phyloP scores from a whole-genome alignment of 1,140 invertebrate genomes.

The Drosophila cardini region DNA sequence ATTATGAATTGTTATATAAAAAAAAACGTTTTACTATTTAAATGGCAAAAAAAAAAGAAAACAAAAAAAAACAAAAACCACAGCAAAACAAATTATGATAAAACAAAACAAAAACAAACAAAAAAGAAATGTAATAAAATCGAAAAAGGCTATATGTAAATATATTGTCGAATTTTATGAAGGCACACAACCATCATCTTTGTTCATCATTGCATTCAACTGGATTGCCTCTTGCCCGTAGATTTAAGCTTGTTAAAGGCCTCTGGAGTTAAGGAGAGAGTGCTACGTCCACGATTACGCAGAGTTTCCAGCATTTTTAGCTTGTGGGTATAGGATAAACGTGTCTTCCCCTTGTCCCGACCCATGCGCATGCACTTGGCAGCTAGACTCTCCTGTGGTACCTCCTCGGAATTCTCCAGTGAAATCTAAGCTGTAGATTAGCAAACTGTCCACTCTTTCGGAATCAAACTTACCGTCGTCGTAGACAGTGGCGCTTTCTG shows the following conservation, averaged over 20 bases:
- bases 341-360: slow-evolving; percentile 1
- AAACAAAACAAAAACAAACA: slow-evolving; percentile 53
- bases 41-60: slow-evolving; percentile 66
- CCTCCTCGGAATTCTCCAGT: background rate
- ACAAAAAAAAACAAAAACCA: slow-evolving; percentile 56
- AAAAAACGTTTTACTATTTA: slow-evolving; percentile 74
- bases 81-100: slow-evolving; percentile 57
- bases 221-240: background rate
- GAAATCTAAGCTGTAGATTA: background rate
- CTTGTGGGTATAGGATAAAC: slow-evolving; percentile 19
- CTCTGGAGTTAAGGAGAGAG: slow-evolving; percentile 42
- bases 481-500: background rate
- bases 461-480: background rate
- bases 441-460: too few relatives aligned
- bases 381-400: background rate
- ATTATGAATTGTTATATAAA: slow-evolving; percentile 83
- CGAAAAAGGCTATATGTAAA: slow-evolving; percentile 65
- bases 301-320: slow-evolving; percentile 41
- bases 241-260: slow-evolving; percentile 32
- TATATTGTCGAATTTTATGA: slow-evolving; percentile 41
- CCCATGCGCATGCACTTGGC: slow-evolving; percentile 25
- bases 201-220: slow-evolving; percentile 10
- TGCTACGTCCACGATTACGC: slow-evolving; percentile 28
- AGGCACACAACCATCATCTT: slow-evolving; percentile 1
- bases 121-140: slow-evolving; percentile 71